Evolutionary conservation across 1,140 invertebrate genomes (phyloP), one percentile per base, ranked within the genome.

Genomic region (Gonatopus flavifemur): DNA sequence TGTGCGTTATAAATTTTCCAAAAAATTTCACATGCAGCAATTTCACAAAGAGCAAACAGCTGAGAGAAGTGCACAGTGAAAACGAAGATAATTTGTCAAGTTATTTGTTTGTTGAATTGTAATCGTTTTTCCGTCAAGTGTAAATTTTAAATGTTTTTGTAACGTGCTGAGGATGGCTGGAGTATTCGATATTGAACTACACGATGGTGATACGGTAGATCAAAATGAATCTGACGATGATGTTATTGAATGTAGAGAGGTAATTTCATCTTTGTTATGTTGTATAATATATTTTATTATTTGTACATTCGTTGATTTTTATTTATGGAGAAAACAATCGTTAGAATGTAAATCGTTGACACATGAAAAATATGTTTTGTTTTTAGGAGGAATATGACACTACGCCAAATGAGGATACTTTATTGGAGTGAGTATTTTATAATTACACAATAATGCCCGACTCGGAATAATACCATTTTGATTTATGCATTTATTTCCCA

Each of bases 151-250:
- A 73, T 72, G 70, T 70, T 54, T 70, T 53, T 61, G 39, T 28
- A 13, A 15, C 35, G 15, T 18, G 28, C 76, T 39, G 59, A 83
- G 75, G 77, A 90, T 90, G 88, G 88, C 88, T 72, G 87, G 85
- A 70, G 83, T 94, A 70, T 95, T 96, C 77, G 91, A 95, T 80
- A 85, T 96, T 70, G 92, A 96, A 77, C 79, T 94, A 64, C 87
- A 88, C 59, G 89, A 90, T 72, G 82, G 82, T 48, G 83, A 83
- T 69, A 77, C 79, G 42, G 72, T 79, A 60, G 80, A 82, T 55
- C 83, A 85, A 52, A 84, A 84, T 62, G 87, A 90, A 68, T 89
- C 89, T 33, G 88, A 91, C 65, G 90, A 91, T 67, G 91, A 94
- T 75, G 88, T 86, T 64, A 88, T 93, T 70, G 89, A 92, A 70